A percentile compares a stretch with the other conserved stretches of the same genome.
phyloP scores from a whole-genome alignment of 2,797 vertebrate genomes.

The Siniperca undulata region DNA sequence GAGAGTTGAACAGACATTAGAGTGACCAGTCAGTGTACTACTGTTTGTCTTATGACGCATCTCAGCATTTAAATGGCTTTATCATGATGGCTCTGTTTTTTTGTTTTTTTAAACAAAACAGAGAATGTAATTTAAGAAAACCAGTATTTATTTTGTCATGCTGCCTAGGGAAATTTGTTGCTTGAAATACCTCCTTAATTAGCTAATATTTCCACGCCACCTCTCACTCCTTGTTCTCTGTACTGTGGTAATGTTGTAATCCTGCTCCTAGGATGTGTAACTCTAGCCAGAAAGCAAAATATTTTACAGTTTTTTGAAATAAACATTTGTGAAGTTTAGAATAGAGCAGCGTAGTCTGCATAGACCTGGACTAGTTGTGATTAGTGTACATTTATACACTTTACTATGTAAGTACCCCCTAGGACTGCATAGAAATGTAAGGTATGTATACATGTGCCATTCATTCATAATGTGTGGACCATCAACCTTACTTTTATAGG shows the following conservation, averaged over 20 bases:
- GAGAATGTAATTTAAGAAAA: constrained; percentile 65
- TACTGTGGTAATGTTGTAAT: constrained; percentile 76
- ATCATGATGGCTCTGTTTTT: constrained; percentile 60
- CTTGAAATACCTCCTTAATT: constrained; percentile 76
- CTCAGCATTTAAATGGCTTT: constrained; percentile 76
- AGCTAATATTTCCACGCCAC: constrained; percentile 62
- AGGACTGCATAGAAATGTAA: constrained; percentile 65
- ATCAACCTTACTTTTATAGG: constrained; percentile 60
- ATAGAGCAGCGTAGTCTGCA: constrained; percentile 63
- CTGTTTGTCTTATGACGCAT: constrained; percentile 77
- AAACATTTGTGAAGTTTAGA: constrained; percentile 74
- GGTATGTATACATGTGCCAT: constrained; percentile 69
- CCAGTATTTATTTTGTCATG: constrained; percentile 81
- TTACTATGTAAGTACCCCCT: constrained; percentile 62
- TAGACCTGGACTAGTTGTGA: constrained; percentile 69
- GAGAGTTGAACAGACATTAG: constrained; percentile 75
- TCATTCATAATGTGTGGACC: constrained; percentile 48
- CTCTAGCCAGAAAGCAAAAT: constrained; percentile 79
- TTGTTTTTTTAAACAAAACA: constrained; percentile 40
- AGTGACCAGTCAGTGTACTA: constrained; percentile 16
- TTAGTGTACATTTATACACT: constrained; percentile 77
- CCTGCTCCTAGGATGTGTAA: constrained; percentile 71
- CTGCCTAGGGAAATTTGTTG: constrained; percentile 70
- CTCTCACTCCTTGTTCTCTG: constrained; percentile 66
- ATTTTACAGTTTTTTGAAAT: constrained; percentile 70